These are phyloP conservation scores for Caenorhabditis afra DNA, from an alignment of 2,888 invertebrate species.

Conservation along the genomic window DNA sequence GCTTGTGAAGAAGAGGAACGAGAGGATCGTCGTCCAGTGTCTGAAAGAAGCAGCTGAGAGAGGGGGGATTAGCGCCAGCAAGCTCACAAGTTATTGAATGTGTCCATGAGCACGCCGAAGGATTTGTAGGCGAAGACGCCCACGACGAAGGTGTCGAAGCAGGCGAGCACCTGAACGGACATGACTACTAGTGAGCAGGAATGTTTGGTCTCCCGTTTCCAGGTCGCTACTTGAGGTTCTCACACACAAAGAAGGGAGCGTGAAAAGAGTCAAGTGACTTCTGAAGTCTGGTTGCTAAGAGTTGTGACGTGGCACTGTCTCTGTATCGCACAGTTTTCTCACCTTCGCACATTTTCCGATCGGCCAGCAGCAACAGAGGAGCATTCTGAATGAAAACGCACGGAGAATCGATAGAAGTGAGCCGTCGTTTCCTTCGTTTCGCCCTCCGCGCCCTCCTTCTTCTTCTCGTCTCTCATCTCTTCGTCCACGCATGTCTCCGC, in stretches of 20 bases:
- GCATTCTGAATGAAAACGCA: conserved; percentile 47
- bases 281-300: conserved; percentile 3
- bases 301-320: background rate
- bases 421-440: background rate
- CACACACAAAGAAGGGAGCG: background rate
- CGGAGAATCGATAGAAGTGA: conserved; percentile 56
- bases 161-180: conserved; percentile 61
- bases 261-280: background rate
- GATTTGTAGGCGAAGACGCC: conserved; percentile 63
- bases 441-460: background rate
- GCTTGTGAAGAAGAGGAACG: conserved; percentile 60
- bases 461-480: conserved; percentile 10
- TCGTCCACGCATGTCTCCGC: conserved; percentile 14
- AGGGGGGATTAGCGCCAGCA: background rate
- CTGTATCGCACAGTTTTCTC: background rate
- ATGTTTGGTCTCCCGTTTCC: conserved; percentile 1
- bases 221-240: conserved; percentile 6
- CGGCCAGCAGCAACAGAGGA: conserved; percentile 77
- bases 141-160: conserved; percentile 67
- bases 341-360: conserved; percentile 75
- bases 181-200: background rate
- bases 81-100: conserved; percentile 60
- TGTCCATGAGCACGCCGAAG: conserved; percentile 48
- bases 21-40: conserved; percentile 59
- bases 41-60: conserved; percentile 37